phyloP scores from a whole-genome alignment of 2,888 invertebrate genomes.

The Amphipyra berbera region DNA sequence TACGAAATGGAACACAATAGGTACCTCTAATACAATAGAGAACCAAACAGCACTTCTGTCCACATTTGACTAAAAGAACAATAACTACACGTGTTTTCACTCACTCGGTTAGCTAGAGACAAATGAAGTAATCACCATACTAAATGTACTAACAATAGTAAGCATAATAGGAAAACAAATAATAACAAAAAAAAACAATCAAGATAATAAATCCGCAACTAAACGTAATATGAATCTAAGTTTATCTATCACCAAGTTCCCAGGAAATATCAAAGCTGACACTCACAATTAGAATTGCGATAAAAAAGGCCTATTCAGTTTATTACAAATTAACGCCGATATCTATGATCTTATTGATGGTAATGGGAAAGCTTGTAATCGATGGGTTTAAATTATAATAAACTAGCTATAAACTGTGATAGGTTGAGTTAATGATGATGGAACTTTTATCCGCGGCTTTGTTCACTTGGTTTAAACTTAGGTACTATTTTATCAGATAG shows the following conservation, averaged over 20 bases:
- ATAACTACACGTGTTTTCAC: conserved; percentile 41
- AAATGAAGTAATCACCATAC: conserved; percentile 36
- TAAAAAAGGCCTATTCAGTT: conserved; percentile 35
- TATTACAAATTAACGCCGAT: conserved; percentile 45
- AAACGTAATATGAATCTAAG: conserved; percentile 32
- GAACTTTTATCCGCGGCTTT: conserved; percentile 17
- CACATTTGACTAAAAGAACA: conserved; percentile 21
- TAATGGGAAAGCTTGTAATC: conserved; percentile 40
- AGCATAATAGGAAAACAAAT: conserved; percentile 26
- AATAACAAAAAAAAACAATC: conserved; percentile 41
- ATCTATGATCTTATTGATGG: conserved; percentile 46
- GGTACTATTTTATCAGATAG: too few species aligned
- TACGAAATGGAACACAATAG: background rate
- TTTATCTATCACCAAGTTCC: conserved; percentile 18
- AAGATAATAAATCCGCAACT: conserved; percentile 28
- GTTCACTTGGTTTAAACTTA: conserved; percentile 5
- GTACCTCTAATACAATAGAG: conserved; percentile 12
- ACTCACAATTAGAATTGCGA: conserved; percentile 28
- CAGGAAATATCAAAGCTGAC: conserved; percentile 23
- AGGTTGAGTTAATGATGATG: conserved; percentile 17
- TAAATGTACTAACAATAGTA: conserved; percentile 23
- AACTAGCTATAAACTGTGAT: conserved; percentile 11
- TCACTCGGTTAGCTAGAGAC: conserved; percentile 15
- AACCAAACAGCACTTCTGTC: conserved; percentile 6
- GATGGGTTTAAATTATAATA: conserved; percentile 30